phyloP scores from a whole-genome alignment of 2,797 vertebrate species.

The Pangasius mekongensis region DNA sequence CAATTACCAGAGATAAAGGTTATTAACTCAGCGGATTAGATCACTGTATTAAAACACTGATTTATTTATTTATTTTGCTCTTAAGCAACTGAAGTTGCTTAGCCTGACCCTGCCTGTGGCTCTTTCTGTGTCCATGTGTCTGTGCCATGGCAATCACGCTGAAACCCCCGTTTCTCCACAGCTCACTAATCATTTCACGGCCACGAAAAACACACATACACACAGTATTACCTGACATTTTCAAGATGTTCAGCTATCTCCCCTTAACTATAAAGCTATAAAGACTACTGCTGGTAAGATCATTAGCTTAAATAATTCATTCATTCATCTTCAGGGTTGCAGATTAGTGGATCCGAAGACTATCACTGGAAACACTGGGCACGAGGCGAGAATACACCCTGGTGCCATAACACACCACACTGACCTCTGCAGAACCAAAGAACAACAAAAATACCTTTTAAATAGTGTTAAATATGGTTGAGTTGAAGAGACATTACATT shows the following conservation, averaged over 20 bases:
- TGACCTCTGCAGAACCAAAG: not conserved
- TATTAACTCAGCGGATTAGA: constrained; percentile 79
- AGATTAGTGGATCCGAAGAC: not conserved
- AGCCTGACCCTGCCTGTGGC: not conserved
- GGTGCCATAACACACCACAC: too few relatives aligned
- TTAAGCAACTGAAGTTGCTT: constrained; percentile 65
- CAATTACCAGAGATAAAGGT: constrained; percentile 79
- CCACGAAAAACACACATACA: not conserved
- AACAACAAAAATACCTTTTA: not conserved
- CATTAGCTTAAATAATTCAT: constrained; percentile 9
- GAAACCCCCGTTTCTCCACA: not conserved
- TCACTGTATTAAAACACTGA: constrained; percentile 73
- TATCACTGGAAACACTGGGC: not conserved
- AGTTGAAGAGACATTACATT: not conserved
- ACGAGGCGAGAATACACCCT: not conserved
- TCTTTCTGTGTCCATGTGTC: not conserved
- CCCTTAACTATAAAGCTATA: not conserved
- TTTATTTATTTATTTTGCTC: constrained; percentile 39
- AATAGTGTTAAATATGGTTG: not conserved
- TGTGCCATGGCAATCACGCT: not conserved
- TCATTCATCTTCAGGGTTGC: not conserved
- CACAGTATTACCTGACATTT: not conserved
- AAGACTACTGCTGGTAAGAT: not conserved
- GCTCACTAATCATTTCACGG: not conserved
- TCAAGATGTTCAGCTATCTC: not conserved